Evolutionary conservation across 2,113 vertebrate genomes (phyloP), one percentile per base, ranked within the genome.

Genomic region (Syngnathus typhle): DNA sequence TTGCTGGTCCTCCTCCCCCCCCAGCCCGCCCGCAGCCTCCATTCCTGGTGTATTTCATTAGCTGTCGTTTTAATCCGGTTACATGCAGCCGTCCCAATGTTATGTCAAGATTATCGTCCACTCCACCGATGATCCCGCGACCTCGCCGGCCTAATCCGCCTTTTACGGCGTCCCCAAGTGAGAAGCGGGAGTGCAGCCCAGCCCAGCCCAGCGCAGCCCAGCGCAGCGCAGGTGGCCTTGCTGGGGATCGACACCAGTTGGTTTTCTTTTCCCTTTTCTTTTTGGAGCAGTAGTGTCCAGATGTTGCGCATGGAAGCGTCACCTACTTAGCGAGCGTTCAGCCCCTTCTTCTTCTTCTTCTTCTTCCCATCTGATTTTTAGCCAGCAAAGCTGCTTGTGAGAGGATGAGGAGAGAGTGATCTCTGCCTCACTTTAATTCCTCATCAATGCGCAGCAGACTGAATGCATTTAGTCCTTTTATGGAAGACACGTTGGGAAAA

Each of bases 41-140:
- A 62, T 81, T 77, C 71, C 63, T 77, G 68, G 54, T 82, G 68
- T 84, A 46, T 85, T 85, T 87, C 82, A 89, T 88, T 88, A 88
- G 85, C 88, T 82, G 41, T 11, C 67, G 39, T 39, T 86, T 82
- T 88, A 89, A 89, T 89, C 87, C 59, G 67, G 76, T 80, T 85
- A 78, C 75, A 77, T 73, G 61, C 67, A 65, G 72, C 70, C 59
- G 72, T 84, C 82, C 73, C 39, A 82, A 79, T 87, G 78, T 87
- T 83, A 77, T 72, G 79, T 67, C 54, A 62, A 85, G 82, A 87
- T 87, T 88, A 87, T 81, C 70, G 56, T 77, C 77, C 73, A 70
- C 83, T 82, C 79, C 61, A 65, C 64, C 77, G 56, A 63, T 81
- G 84, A 84, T 84, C 83, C 75, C 41, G 12, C 67, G 59, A 87